Base-by-base conservation (phyloP, 2,113 vertebrate species). In the Epinephelus cyanopodus region DNA sequence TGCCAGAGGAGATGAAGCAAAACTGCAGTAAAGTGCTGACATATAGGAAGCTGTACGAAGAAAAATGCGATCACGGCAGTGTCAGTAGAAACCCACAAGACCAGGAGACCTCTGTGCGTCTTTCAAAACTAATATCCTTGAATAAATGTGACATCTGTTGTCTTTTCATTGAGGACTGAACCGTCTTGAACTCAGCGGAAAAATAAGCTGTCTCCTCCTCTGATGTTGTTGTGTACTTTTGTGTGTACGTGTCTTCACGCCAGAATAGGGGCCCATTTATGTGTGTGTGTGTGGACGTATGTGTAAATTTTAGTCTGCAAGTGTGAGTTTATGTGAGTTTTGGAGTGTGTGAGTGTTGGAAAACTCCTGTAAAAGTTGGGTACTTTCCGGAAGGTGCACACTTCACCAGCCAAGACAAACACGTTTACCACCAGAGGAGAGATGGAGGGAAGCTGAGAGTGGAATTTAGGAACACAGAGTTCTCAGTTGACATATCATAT, bases 381-480 rank as follows among this genome's bases (percentile, higher is more conserved):
- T 52, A 29, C 58, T 86, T 90, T 90, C 82, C 67, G 67, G 74
- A 80, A 77, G 83, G 77, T 33, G 58, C 47, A 76, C 52, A 69
- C 56, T 66, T 63, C n/a, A 45, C 27, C 50, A 12, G 83, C 82
- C 85, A 91, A 92, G 29, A 78, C 82, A 87, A 92, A 92, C 86
- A 93, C 10, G 57, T 69, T 89, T 21, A 73, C 76, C 53, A 45
- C 33, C 74, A 19, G 74, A 76, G 70, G 47, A 53, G 63, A 37
- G 66, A 37, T 1, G 19, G 12, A 57, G 21, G 33, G 52, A 45
- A 1, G 25, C 37, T 12, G 33, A 0, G 0, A 48, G 71, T 4
- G 23, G 39, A 33, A 61, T 27, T 66, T 11, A 21, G 64, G 73
- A 77, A 84, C 47, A 80, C 48, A 2, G 18, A 18, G 23, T 61